Evolutionary conservation across 1,140 invertebrate species (phyloP).

Genomic region (Paralvinella palmiformis): DNA sequence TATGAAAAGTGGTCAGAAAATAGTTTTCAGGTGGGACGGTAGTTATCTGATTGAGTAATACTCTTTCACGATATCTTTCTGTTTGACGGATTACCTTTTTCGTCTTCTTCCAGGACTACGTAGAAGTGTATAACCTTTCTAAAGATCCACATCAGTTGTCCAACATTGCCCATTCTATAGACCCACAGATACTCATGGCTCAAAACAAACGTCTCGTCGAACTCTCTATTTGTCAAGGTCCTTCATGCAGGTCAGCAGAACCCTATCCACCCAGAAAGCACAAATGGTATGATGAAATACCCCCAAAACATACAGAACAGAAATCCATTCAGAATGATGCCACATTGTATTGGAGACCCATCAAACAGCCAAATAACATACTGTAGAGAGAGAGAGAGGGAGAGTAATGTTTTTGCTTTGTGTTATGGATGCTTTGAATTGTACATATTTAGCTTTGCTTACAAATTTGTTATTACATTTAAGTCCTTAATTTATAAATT

Average conservation of each 20-base stretch:
- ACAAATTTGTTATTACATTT: no score
- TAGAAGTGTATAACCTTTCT: constrained; percentile 31
- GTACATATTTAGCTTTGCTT: no score
- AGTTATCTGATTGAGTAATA: background rate
- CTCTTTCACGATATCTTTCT: background rate
- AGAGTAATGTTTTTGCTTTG: no score
- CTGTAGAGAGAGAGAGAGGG: no score
- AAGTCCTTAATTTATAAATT: no score
- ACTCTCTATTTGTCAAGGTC: constrained; percentile 23
- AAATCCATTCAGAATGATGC: no score
- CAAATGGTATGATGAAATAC: no score
- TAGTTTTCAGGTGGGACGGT: background rate
- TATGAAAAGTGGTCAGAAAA: constrained; percentile 7
- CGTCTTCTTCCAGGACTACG: constrained; percentile 28
- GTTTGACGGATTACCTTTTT: background rate
- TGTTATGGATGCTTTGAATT: no score
- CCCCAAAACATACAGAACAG: no score
- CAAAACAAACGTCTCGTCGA: constrained; percentile 17
- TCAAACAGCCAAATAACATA: no score
- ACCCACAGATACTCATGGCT: constrained; percentile 7
- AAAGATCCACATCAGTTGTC: constrained; percentile 28
- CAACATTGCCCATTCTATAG: constrained; percentile 23
- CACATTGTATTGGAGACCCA: no score
- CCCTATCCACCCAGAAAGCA: no score
- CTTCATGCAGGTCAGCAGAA: constrained; percentile 11